These are phyloP conservation scores for Phoxinus dragarum DNA, from an alignment of 2,797 vertebrate genomes.

Conservation along the genomic window DNA sequence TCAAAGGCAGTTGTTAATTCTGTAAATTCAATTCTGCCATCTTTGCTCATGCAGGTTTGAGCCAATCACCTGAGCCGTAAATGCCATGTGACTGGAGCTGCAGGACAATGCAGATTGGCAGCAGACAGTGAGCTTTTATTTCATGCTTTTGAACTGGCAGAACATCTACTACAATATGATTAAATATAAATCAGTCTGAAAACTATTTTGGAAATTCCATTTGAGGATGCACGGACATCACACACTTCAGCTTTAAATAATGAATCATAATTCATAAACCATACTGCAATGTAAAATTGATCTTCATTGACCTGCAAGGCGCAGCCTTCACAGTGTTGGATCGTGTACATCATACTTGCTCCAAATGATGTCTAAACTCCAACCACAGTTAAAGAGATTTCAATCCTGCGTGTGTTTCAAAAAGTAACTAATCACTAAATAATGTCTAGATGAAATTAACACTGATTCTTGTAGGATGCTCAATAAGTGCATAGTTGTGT, in stretches of 20 bases:
- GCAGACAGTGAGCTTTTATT: not conserved
- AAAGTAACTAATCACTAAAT: not conserved
- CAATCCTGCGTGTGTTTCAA: not conserved
- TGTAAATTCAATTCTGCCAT: no score
- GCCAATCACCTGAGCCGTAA: not conserved
- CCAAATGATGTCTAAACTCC: not conserved
- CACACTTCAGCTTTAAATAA: constrained; percentile 8
- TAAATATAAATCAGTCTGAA: not conserved
- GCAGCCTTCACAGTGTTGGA: not conserved
- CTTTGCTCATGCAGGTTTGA: not conserved
- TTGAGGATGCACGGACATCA: not conserved
- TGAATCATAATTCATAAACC: not conserved
- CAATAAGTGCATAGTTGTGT: constrained; percentile 15
- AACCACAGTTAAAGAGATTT: not conserved
- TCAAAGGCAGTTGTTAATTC: not conserved
- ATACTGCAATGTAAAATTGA: not conserved
- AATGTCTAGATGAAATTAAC: not conserved
- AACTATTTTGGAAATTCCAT: not conserved
- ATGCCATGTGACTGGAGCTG: not conserved
- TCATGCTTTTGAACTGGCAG: not conserved
- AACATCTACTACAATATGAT: not conserved
- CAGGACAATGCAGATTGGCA: not conserved
- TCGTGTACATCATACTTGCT: not conserved
- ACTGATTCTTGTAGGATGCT: constrained; percentile 16
- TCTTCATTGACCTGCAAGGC: not conserved